phyloP scores from a whole-genome alignment of 2,113 vertebrate species.

The Ammodytes dubius region DNA sequence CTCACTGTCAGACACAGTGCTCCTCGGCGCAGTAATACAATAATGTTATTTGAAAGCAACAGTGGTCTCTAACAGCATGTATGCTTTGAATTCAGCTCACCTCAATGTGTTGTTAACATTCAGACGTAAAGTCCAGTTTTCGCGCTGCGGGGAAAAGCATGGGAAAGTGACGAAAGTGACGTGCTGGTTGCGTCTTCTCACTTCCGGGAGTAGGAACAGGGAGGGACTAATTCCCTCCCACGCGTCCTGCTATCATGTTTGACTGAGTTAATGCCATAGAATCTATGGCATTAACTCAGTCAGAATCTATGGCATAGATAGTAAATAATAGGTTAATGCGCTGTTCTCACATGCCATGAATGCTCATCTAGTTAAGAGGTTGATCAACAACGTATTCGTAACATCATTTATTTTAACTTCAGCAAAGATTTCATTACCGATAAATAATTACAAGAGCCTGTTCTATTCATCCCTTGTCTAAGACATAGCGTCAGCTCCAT shows the following conservation, averaged over 20 bases:
- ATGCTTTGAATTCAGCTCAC: neutral
- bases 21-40: neutral
- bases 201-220: constrained; percentile 54
- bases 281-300: too few relatives aligned
- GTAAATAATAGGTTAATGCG: too few relatives aligned
- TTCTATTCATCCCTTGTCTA: neutral
- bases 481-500: neutral
- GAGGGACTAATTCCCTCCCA: too few relatives aligned
- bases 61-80: rapidly evolving
- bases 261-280: neutral
- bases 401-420: too few relatives aligned
- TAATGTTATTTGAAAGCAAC: rapidly evolving
- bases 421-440: neutral
- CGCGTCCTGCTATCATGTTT: too few relatives aligned
- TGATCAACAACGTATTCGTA: neutral
- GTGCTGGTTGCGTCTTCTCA: neutral
- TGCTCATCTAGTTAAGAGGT: neutral
- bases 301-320: too few relatives aligned
- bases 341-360: too few relatives aligned
- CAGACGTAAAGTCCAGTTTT: constrained; percentile 30
- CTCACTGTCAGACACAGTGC: neutral
- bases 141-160: constrained; percentile 43
- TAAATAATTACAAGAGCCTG: neutral
- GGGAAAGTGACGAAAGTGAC: constrained; percentile 38
- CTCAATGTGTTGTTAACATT: neutral